These are phyloP conservation scores for Spicauda simplicius DNA, from an alignment of 2,888 invertebrate genomes.

Conservation along the genomic window DNA sequence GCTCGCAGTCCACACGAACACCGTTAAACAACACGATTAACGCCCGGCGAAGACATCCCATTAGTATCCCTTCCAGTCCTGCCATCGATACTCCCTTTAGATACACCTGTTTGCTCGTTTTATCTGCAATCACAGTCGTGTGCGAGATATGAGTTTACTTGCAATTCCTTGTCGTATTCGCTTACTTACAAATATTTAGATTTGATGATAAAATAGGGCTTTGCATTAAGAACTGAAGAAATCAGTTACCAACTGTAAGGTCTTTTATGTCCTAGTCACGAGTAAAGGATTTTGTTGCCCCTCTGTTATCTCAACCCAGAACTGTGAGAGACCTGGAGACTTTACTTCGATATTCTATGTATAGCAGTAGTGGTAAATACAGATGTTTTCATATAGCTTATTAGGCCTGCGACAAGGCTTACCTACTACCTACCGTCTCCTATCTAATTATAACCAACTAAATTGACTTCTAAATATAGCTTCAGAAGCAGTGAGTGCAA, in stretches of 20 bases:
- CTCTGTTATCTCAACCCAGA: too few species aligned
- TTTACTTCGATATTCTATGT: too few species aligned
- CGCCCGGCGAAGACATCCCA: constrained; percentile 33
- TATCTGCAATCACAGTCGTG: constrained; percentile 31
- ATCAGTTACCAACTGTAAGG: neutral
- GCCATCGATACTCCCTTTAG: constrained; percentile 28
- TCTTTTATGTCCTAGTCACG: too few species aligned
- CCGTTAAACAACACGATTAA: constrained; percentile 37
- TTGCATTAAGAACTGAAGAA: neutral
- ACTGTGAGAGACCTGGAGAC: too few species aligned
- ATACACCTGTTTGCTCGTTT: constrained; percentile 35
- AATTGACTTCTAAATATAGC: too few species aligned
- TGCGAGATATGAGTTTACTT: constrained; percentile 24
- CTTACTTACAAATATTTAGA: constrained; percentile 7
- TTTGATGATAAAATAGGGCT: neutral
- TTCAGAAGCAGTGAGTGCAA: too few species aligned
- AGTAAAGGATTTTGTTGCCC: too few species aligned
- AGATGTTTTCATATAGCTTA: too few species aligned
- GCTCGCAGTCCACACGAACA: constrained; percentile 34
- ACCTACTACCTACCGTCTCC: too few species aligned
- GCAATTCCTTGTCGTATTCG: constrained; percentile 9
- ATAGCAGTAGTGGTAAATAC: too few species aligned
- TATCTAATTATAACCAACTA: too few species aligned
- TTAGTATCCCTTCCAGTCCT: constrained; percentile 30
- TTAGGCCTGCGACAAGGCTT: too few species aligned